Conservation (phyloP, 2,113 vertebrate species). For the Uropsilus gracilis region DNA sequence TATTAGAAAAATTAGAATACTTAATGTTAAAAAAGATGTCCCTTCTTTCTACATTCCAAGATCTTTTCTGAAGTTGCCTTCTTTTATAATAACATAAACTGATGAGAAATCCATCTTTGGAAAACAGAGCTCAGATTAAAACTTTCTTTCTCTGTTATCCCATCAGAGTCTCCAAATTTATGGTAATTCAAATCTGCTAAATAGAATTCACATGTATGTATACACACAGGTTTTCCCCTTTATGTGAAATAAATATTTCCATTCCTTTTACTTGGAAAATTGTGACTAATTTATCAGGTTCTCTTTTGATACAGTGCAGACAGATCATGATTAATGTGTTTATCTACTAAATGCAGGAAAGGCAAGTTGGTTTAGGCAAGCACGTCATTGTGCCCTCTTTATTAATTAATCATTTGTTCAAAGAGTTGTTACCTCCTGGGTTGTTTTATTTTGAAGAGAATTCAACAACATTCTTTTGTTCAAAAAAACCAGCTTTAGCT, state of each 20-base stretch:
- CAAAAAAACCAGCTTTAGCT: background rate
- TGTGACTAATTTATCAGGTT: slow-evolving; percentile 35
- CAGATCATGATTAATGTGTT: slow-evolving; percentile 50
- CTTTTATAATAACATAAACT: background rate
- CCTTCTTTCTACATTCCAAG: background rate
- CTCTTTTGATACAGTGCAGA: slow-evolving; percentile 8
- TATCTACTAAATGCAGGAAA: slow-evolving; percentile 27
- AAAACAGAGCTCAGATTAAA: background rate
- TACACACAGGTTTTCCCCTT: background rate
- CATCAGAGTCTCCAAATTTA: background rate
- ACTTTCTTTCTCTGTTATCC: background rate
- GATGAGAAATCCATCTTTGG: background rate
- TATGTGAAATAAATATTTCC: background rate
- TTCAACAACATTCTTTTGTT: background rate
- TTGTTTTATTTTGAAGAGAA: slow-evolving; percentile 40
- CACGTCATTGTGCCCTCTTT: background rate
- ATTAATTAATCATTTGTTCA: slow-evolving; percentile 36
- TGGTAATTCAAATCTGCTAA: background rate
- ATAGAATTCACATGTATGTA: background rate
- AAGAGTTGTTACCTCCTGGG: background rate
- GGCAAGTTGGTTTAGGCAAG: slow-evolving; percentile 37
- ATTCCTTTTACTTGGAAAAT: background rate
- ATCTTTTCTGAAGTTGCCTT: background rate
- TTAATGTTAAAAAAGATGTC: background rate
- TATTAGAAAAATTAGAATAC: background rate